Evolutionary conservation across 2,113 vertebrate genomes (phyloP).

Genomic region (Eptatretus burgeri): DNA sequence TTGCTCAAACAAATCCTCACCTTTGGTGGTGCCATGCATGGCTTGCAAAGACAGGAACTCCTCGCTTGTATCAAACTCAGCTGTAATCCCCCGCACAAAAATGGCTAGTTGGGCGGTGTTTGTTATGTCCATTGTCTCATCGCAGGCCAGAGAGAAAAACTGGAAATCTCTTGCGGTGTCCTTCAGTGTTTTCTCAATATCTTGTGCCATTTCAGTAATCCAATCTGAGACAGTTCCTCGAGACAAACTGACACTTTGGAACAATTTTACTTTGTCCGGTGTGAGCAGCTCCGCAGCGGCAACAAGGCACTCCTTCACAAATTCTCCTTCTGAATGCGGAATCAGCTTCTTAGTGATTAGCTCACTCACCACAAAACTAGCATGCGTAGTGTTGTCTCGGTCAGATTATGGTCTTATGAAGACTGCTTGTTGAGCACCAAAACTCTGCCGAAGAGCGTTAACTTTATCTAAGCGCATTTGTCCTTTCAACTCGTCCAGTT

Average conservation of each 20-base stretch:
- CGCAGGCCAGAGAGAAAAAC: slow-evolving; percentile 11
- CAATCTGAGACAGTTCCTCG: slow-evolving; percentile 10
- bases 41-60: not conserved
- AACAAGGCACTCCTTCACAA: slow-evolving; percentile 11
- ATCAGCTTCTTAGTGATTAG: slow-evolving; percentile 11
- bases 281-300: slow-evolving; percentile 8
- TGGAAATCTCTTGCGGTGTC: slow-evolving; percentile 6
- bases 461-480: slow-evolving; percentile 11
- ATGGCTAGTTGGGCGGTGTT: slow-evolving; percentile 8
- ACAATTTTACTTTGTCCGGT: slow-evolving; percentile 11
- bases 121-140: slow-evolving; percentile 12
- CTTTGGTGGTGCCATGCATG: slow-evolving; percentile 4
- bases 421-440: slow-evolving; percentile 8
- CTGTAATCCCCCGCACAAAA: slow-evolving; percentile 8
- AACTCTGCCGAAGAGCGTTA: slow-evolving; percentile 10
- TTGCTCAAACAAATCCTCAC: not conserved
- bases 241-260: slow-evolving; percentile 10
- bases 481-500: slow-evolving; percentile 11
- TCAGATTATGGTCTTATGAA: slow-evolving; percentile 8
- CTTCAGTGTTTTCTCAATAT: slow-evolving; percentile 11
- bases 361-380: slow-evolving; percentile 12
- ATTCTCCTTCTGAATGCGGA: slow-evolving; percentile 6
- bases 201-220: slow-evolving; percentile 11
- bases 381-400: slow-evolving; percentile 9
- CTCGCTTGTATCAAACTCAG: slow-evolving; percentile 8